Conservation (phyloP, 1,140 invertebrate species). For the Thalassaphorura encarpata region DNA sequence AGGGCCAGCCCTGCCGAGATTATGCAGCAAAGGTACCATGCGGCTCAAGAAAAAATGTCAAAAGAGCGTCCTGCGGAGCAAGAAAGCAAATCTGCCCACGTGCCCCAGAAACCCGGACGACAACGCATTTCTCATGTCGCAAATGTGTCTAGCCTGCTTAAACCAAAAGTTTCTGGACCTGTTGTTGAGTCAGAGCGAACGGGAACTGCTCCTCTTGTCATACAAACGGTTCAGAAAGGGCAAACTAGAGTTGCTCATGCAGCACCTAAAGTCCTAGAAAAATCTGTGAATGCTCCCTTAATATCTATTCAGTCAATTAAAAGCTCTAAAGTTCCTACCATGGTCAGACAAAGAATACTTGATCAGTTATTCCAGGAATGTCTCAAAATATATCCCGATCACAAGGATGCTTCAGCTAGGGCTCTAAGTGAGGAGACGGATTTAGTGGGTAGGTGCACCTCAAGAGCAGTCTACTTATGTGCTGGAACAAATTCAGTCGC, state of each 20-base stretch:
- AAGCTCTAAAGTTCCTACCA: slow-evolving; percentile 19
- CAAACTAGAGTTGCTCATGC: slow-evolving; percentile 56
- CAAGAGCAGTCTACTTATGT: slow-evolving; percentile 21
- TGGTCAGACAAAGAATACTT: slow-evolving; percentile 17
- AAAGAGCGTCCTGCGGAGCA: slow-evolving; percentile 25
- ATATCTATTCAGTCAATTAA: neutral
- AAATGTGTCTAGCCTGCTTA: slow-evolving; percentile 29
- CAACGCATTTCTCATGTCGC: slow-evolving; percentile 35
- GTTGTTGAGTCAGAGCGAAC: neutral
- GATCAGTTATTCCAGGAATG: slow-evolving; percentile 22
- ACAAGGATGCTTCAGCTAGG: slow-evolving; percentile 1
- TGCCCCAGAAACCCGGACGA: slow-evolving; percentile 15
- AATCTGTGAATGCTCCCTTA: neutral
- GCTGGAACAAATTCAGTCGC: slow-evolving; percentile 14
- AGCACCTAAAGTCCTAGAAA: slow-evolving; percentile 36
- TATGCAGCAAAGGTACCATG: too few relatives aligned
- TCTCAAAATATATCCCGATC: slow-evolving; percentile 11
- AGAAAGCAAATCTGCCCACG: neutral
- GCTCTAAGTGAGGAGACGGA: slow-evolving; percentile 16
- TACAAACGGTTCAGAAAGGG: slow-evolving; percentile 57
- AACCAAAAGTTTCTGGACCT: neutral
- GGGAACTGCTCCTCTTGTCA: slow-evolving; percentile 1
- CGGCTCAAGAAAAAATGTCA: too few relatives aligned
- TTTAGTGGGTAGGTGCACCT: slow-evolving; percentile 6
- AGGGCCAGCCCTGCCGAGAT: too few relatives aligned